Conservation (phyloP, 2,888 invertebrate genomes). For the Gortyna flavago region DNA sequence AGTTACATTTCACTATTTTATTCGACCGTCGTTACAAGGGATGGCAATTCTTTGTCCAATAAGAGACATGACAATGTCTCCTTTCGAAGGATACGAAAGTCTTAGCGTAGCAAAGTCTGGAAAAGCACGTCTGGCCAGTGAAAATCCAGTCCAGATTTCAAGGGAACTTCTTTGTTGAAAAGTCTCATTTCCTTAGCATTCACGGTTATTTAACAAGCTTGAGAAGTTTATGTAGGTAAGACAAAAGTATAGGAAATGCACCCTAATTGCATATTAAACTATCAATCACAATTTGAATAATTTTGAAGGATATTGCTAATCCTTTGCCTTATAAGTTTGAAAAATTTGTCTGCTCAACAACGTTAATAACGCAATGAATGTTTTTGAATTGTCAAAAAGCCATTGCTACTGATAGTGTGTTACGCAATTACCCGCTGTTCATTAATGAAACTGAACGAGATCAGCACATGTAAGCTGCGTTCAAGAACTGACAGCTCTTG, state of each 20-base stretch:
- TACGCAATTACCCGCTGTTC: no score
- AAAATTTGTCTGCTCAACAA: no score
- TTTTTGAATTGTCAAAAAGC: no score
- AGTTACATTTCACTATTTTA: conserved; percentile 34
- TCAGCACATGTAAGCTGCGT: not conserved
- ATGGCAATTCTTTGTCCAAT: conserved; percentile 41
- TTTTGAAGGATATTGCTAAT: not conserved
- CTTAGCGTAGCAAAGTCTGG: conserved; percentile 33
- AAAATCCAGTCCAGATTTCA: conserved; percentile 48
- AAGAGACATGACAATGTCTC: conserved; percentile 36
- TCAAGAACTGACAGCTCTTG: not conserved
- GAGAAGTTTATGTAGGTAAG: conserved; percentile 8
- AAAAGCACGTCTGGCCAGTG: conserved; percentile 30
- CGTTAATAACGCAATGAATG: no score
- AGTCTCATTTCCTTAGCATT: conserved; percentile 11
- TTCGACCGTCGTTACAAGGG: conserved; percentile 29
- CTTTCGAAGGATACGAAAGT: conserved; percentile 18
- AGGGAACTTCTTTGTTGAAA: conserved; percentile 39
- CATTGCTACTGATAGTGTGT: no score
- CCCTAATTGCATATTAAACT: not conserved
- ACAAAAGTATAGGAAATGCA: not conserved
- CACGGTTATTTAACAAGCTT: conserved; percentile 10
- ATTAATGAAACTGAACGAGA: not conserved
- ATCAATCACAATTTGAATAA: not conserved
- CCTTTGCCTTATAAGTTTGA: no score